Base-by-base conservation (phyloP, 2,113 vertebrate genomes). In the Sterna hirundo region DNA sequence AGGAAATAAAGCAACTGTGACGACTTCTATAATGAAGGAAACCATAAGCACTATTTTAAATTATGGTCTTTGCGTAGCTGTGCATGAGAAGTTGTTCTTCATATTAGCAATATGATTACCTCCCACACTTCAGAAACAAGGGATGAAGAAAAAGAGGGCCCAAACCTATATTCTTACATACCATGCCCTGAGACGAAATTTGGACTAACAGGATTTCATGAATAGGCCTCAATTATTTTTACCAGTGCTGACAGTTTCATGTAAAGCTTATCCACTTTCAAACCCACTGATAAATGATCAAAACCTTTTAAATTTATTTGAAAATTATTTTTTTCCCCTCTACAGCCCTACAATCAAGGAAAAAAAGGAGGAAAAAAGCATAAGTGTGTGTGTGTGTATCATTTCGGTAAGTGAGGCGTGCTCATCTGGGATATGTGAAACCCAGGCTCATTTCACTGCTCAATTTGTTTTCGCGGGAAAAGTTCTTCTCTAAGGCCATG, bases 1-100 rank as follows among this genome's bases (percentile, higher is more conserved):
- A 86, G 81, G 77, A 94, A 96, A 91, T 83, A 91, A 94, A 96
- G 70, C 83, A 79, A 94, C 46, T 74, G 6, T 93, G 90, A 70
- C 68, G 93, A 71, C 71, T 77, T 88, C 55, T 87, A 32, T 91
- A 95, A 93, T 60, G 55, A 87, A 94, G 61, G 76, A 93, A 96
- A 81, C 83, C 38, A 57, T 60, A 62, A 69, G 42, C 29, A 15
- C 40, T 49, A 9, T 64, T 93, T 96, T 81, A 90, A 92, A 90
- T 46, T 34, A 13, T 69, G 57, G 25, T 49, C 14, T 71, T 94
- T 32, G 22, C 2, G 3, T 58, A 52, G 44, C 17, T 85, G 32
- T 86, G 49, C 29, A 13, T 65, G 86, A 68, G 47, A 71, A 57
- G 34, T 34, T 44, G 15, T 27, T 49, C 17, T 42, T 71, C 55